Evolutionary conservation across 1,140 invertebrate species (phyloP), one percentile per base, ranked within the genome.

Genomic region (Drosophila subpulchrella): DNA sequence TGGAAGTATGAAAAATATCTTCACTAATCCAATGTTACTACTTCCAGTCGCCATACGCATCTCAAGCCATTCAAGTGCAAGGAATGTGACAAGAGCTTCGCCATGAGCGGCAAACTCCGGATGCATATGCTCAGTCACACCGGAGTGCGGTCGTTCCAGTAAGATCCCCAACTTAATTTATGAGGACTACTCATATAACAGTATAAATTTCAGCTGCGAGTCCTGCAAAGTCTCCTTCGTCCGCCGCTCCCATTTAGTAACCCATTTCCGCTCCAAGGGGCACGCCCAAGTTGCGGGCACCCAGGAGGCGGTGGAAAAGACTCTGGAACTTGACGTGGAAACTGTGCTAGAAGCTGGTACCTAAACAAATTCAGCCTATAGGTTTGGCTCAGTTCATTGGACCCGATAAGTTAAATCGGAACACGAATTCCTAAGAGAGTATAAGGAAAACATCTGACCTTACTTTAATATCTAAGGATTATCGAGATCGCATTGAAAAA

Each of bases 41-140:
- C 57, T 20, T 38, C 0, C 34, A 88, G 83, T 17, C 83, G 72
- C 7, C 83, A 88, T n/a, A 89, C 83, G 3, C 68, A 76, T 27
- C 66, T 74, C 4, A 99, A 99, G 93, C 98, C 98, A 13, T 99
- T 99, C 95, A 98, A 99, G 93, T 99, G 99, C 94, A 97, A 96
- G 30, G 98, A 99, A 92, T 99, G 98, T 94, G 96, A 97, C 78
- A 99, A 99, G 94, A 96, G 98, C 70, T 99, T 99, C 93, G 98
- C 98, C 76, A 99, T 99, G 94, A 98, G 97, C 91, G 98, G 98
- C 76, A 99, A 99, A 94, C 95, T 99, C 82, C 98, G 97, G 15
- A 98, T 99, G 93, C 99, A 99, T 93, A 98, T 97, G 82, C 95
- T 99, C 75, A 99, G 99, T 91, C 99, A 99, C 93, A 95, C 98